phyloP scores from a whole-genome alignment of 2,797 vertebrate species.

The Hemibagrus guttatus region DNA sequence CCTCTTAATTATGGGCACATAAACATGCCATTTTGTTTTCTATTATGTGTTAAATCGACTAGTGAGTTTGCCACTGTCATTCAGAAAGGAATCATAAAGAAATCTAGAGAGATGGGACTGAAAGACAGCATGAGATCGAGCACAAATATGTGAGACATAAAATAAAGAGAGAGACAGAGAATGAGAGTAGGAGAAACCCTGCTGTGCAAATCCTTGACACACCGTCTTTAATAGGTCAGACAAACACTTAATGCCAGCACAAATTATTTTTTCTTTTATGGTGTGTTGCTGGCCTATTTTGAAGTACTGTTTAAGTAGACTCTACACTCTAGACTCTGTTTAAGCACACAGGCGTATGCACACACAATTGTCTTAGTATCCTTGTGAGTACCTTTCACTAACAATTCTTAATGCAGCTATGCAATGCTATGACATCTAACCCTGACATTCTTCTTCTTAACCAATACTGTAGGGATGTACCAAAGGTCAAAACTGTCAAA shows the following conservation, averaged over 20 bases:
- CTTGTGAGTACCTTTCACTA: no score
- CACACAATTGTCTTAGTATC: neutral
- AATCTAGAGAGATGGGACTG: neutral
- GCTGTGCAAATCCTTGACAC: constrained; percentile 30
- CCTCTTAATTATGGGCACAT: neutral
- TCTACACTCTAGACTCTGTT: neutral
- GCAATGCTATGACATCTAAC: no score
- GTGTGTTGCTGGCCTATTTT: constrained; percentile 37
- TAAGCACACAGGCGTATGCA: neutral
- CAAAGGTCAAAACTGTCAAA: neutral
- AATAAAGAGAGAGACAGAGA: neutral
- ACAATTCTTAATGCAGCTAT: neutral
- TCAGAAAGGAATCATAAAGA: neutral
- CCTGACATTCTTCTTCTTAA: neutral
- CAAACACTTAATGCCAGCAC: constrained; percentile 32
- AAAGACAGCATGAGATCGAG: neutral
- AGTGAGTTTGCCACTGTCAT: neutral
- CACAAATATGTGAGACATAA: neutral
- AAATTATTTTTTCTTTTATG: constrained; percentile 21
- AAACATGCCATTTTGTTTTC: constrained; percentile 27
- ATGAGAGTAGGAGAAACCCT: neutral
- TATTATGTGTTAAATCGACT: constrained; percentile 11
- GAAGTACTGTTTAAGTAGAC: neutral
- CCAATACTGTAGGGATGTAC: neutral
- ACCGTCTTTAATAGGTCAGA: constrained; percentile 17